Percentiles rank a stretch among this genome's conserved stretches.
Conservation (phyloP, 2,113 vertebrate species). For the Pseudopipra pipra region DNA sequence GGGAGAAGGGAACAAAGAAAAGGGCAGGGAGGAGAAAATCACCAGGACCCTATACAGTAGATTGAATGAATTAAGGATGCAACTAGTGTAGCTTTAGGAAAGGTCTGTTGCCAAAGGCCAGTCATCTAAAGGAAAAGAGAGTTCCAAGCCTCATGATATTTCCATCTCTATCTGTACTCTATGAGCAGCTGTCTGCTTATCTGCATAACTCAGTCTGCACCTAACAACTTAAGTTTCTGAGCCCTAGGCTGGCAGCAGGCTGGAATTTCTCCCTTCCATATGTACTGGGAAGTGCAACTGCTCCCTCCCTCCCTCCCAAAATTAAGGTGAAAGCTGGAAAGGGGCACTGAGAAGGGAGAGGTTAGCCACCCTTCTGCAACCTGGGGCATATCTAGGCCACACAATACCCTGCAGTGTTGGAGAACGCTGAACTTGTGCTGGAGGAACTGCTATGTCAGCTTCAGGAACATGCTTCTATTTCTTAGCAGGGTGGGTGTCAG, state of each 20-base stretch:
- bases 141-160: not conserved
- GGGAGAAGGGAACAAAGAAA: not conserved
- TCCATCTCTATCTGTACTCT: not conserved
- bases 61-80: not conserved
- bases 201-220: not conserved
- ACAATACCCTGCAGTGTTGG: not conserved
- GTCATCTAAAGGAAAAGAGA: not conserved
- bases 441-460: not conserved
- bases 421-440: not conserved
- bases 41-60: rapidly evolving
- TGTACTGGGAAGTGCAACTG: not conserved
- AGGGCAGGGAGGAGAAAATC: not conserved
- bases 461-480: not conserved
- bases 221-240: not conserved
- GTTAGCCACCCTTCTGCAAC: not conserved
- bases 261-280: not conserved
- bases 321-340: not conserved
- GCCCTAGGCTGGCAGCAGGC: not conserved
- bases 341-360: not conserved
- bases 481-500: not conserved
- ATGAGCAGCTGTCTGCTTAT: not conserved
- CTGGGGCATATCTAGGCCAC: too few relatives aligned
- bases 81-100: not conserved
- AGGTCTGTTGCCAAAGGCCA: not conserved
- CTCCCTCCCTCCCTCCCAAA: not conserved